Percentiles rank a stretch among this genome's conserved stretches.
These are phyloP conservation scores for Monopis laevigella DNA, from an alignment of 2,888 invertebrate genomes.

Conservation along the genomic window DNA sequence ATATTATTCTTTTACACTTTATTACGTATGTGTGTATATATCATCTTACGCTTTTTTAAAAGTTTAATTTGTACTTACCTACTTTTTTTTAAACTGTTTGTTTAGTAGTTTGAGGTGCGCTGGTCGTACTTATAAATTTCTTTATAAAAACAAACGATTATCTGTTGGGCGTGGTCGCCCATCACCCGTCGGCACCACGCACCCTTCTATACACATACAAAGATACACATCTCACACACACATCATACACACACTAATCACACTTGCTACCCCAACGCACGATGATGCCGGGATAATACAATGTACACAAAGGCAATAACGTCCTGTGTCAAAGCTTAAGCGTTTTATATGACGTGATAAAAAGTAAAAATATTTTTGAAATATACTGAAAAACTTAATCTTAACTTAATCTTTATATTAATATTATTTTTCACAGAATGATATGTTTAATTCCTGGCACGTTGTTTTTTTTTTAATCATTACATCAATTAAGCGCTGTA, in stretches of 20 bases:
- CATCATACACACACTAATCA: constrained; percentile 23
- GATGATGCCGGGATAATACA: constrained; percentile 20
- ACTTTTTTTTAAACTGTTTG: not conserved
- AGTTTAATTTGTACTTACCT: too few species aligned
- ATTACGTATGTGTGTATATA: too few species aligned
- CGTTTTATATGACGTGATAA: constrained; percentile 34
- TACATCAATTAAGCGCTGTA: too few species aligned
- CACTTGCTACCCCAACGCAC: constrained; percentile 34
- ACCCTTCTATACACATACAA: constrained; percentile 24
- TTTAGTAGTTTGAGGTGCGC: constrained; percentile 8
- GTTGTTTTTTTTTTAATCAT: too few species aligned
- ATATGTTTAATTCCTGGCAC: too few species aligned
- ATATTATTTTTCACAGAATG: too few species aligned
- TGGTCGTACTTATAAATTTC: not conserved
- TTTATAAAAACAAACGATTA: constrained; percentile 42
- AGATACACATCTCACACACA: constrained; percentile 22
- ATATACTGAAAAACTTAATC: too few species aligned
- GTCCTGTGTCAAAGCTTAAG: constrained; percentile 31
- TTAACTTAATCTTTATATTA: too few species aligned
- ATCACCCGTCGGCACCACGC: constrained; percentile 43
- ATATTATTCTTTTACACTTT: too few species aligned
- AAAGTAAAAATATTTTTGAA: too few species aligned
- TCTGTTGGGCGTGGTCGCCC: constrained; percentile 46
- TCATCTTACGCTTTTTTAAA: too few species aligned
- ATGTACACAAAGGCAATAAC: constrained; percentile 42